A percentile compares a stretch with the other conserved stretches of the same genome.
phyloP scores from a whole-genome alignment of 2,797 vertebrate genomes.

The Ceyx erithaca region DNA sequence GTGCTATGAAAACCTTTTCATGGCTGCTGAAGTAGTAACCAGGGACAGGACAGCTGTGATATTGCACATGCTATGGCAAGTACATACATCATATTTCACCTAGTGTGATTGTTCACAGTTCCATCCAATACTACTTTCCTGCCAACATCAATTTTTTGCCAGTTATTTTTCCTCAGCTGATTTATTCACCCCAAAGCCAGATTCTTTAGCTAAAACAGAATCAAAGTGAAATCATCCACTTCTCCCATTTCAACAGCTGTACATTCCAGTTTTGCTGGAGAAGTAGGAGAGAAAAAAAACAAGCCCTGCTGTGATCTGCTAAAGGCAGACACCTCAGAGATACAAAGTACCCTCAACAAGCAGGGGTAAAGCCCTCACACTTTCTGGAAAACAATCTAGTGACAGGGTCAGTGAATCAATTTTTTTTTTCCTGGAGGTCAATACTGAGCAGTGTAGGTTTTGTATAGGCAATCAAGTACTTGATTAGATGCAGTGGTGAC shows the following conservation, averaged over 20 bases:
- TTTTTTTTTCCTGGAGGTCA: constrained; percentile 28
- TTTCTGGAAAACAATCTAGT: constrained; percentile 54
- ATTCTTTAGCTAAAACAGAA: constrained; percentile 7
- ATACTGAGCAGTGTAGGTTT: constrained; percentile 36
- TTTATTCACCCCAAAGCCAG: constrained; percentile 11
- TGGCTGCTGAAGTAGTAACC: neutral
- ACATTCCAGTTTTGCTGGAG: neutral
- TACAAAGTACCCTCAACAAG: constrained; percentile 12
- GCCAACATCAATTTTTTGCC: constrained; percentile 5
- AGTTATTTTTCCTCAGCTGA: constrained; percentile 19
- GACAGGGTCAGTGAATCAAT: constrained; percentile 56
- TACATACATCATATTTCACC: constrained; percentile 3
- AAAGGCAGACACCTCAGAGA: neutral
- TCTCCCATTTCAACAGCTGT: constrained; percentile 17
- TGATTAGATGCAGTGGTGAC: constrained; percentile 45
- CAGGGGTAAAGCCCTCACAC: neutral
- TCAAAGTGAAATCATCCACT: constrained; percentile 18
- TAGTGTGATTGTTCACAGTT: neutral
- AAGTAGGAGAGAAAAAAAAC: neutral
- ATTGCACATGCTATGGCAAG: neutral
- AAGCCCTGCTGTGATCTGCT: neutral
- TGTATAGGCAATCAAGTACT: constrained; percentile 14
- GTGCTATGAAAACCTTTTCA: neutral
- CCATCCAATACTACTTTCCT: neutral
- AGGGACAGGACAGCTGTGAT: neutral